phyloP scores from a whole-genome alignment of 2,797 vertebrate species.

The Sciaenops ocellatus region DNA sequence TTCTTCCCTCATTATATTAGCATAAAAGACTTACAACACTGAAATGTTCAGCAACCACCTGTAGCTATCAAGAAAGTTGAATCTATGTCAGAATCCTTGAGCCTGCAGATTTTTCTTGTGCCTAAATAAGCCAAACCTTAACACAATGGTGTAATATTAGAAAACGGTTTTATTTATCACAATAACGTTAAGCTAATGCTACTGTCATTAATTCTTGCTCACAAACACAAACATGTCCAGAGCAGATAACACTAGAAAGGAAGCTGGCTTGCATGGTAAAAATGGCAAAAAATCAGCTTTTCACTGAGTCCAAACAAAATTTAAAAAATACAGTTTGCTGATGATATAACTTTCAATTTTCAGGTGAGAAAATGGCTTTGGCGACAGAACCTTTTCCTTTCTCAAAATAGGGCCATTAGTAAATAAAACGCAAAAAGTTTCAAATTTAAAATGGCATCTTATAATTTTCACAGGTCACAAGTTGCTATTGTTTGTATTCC shows the following conservation, averaged over 20 bases:
- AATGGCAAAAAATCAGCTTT: neutral
- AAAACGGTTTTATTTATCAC: too few relatives aligned
- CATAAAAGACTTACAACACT: neutral
- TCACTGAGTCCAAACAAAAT: neutral
- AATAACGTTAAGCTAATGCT: neutral
- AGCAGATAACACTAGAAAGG: neutral
- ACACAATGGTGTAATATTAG: too few relatives aligned
- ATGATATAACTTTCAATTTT: neutral
- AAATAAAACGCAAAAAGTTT: neutral
- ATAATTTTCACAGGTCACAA: neutral
- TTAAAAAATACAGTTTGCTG: neutral
- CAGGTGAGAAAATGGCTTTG: neutral
- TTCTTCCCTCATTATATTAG: neutral
- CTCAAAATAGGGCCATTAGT: neutral
- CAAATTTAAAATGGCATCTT: neutral
- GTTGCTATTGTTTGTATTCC: neutral
- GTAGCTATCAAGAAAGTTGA: neutral
- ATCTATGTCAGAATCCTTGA: too few relatives aligned
- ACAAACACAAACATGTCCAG: neutral
- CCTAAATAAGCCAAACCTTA: too few relatives aligned
- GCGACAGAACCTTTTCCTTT: neutral
- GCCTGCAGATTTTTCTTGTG: too few relatives aligned
- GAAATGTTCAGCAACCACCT: neutral
- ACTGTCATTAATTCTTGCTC: neutral
- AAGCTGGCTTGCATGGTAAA: too few relatives aligned